Evolutionary conservation across 1,140 invertebrate genomes (phyloP), one percentile per base, ranked within the genome.

Genomic region (Aleiodes sp.): DNA sequence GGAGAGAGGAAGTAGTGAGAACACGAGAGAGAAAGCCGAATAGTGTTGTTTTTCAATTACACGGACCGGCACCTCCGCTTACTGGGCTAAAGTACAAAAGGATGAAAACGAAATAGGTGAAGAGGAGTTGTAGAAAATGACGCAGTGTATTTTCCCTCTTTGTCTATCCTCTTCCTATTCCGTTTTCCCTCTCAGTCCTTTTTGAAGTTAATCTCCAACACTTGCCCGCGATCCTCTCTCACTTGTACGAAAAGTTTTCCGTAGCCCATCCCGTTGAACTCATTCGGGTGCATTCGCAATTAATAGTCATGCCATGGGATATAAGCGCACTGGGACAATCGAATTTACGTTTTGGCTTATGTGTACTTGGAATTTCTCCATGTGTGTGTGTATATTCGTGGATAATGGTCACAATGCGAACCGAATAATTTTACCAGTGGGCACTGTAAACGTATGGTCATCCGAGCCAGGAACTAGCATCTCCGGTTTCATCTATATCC

Each of bases 221-320:
- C n/a, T n/a, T n/a, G n/a, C n/a, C n/a, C n/a, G n/a, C n/a, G n/a
- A n/a, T n/a, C n/a, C n/a, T n/a, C n/a, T n/a, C n/a, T n/a, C n/a
- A n/a, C n/a, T n/a, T n/a, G n/a, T 41, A 56, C 26, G 12, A 28
- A 62, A 67, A 71, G 63, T 71, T 67, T 71, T 35, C 31, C 4
- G 10, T 46, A 10, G 4, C 31, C 31, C 63, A 66, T 68, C 66
- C 62, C 70, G 60, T 68, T 57, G 46, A 61, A 68, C 61, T 61
- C 61, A 68, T 68, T 35, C 62, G 46, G 37, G 70, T 68, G 61
- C 65, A 72, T 68, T 72, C 65, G 65, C 66, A 72, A 72, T 72
- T 72, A 72, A 72, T 72, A 68, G 70, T 72, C 65, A 52, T 52
- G 70, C 52, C 29, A 33, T 52, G 52, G 37, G 60, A 52, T 52